phyloP scores from a whole-genome alignment of 2,113 vertebrate genomes.

The Erinaceus europaeus region DNA sequence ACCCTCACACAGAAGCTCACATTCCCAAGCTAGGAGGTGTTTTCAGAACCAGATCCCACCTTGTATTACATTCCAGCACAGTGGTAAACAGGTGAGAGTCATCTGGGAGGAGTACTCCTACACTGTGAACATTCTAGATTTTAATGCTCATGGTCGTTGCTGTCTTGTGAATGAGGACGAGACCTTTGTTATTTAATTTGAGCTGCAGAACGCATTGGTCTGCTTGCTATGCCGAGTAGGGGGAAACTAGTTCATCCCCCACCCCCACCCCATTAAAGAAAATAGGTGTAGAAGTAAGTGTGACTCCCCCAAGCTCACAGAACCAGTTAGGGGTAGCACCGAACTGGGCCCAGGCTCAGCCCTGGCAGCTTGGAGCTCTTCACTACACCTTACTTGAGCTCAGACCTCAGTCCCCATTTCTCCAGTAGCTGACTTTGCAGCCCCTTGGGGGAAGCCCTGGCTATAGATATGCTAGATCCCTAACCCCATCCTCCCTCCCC shows the following conservation, averaged over 20 bases:
- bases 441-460: background rate
- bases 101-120: background rate
- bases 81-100: background rate
- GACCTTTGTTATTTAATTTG: background rate
- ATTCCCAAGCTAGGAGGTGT: background rate
- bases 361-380: background rate
- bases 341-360: background rate
- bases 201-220: background rate
- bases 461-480: background rate
- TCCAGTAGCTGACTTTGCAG: background rate
- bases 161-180: background rate
- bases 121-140: conserved; percentile 9
- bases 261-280: background rate
- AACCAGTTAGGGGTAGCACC: background rate
- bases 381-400: background rate
- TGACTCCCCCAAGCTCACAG: background rate
- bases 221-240: background rate
- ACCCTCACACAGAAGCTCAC: no score
- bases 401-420: background rate
- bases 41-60: background rate
- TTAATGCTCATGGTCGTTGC: background rate
- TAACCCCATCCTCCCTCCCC: background rate
- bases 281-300: background rate
- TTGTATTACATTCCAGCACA: background rate
- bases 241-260: background rate